Evolutionary conservation across 2,797 vertebrate genomes (phyloP).

Genomic region (Phaenicophaeus curvirostris): DNA sequence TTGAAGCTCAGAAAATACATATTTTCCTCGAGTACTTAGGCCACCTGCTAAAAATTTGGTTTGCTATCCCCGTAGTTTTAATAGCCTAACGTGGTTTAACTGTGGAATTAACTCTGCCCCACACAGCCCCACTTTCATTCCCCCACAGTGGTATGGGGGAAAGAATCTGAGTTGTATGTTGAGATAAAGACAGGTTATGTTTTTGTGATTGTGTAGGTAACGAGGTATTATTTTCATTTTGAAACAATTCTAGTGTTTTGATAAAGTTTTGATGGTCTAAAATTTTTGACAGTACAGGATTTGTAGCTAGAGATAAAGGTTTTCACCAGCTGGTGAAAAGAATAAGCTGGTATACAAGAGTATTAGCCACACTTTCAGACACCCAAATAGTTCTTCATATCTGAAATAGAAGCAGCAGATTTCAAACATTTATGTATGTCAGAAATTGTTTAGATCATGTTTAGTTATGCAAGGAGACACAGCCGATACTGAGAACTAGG

Average conservation of each 20-base stretch:
- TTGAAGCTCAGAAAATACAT: not conserved
- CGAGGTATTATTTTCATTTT: not conserved
- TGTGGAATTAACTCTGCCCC: not conserved
- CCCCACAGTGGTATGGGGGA: fast-evolving
- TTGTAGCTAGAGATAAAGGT: not conserved
- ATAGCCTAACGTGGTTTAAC: not conserved
- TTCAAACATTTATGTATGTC: not conserved
- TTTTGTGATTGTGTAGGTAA: too few species aligned
- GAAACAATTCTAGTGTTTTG: not conserved
- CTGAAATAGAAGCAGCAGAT: not conserved
- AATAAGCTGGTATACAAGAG: not conserved
- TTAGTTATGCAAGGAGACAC: not conserved
- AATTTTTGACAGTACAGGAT: not conserved
- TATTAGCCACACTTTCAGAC: not conserved
- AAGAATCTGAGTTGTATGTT: fast-evolving
- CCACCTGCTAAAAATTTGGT: not conserved
- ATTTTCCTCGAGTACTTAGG: not conserved
- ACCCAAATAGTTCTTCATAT: not conserved
- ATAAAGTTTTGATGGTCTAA: not conserved
- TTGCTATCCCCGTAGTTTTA: not conserved
- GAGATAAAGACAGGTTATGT: not conserved
- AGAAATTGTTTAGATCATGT: not conserved
- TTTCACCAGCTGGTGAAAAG: not conserved
- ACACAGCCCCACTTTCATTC: not conserved
- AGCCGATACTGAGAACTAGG: not conserved